Percentiles rank a stretch among this genome's conserved stretches.
These are phyloP conservation scores for Pedicia rivosa DNA, from an alignment of 2,888 invertebrate genomes.

Conservation along the genomic window DNA sequence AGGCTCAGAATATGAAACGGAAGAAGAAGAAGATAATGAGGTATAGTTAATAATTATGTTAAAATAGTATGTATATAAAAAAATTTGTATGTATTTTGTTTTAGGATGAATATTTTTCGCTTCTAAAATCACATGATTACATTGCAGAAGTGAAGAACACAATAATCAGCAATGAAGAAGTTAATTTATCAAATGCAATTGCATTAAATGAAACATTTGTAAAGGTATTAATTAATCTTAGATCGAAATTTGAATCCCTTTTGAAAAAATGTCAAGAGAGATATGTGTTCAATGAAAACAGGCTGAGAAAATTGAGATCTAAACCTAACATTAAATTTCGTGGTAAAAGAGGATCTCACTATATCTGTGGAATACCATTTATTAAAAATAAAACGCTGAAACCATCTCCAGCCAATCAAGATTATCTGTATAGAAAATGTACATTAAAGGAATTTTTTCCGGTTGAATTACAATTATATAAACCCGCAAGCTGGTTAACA, in stretches of 20 bases:
- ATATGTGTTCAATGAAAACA: slow-evolving; percentile 17
- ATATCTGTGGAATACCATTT: slow-evolving; percentile 41
- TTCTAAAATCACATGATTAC: background rate
- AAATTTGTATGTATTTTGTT: too few species aligned
- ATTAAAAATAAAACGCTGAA: slow-evolving; percentile 45
- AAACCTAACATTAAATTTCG: background rate
- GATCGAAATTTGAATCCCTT: slow-evolving; percentile 14
- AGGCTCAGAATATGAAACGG: too few species aligned
- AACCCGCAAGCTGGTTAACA: slow-evolving; percentile 37
- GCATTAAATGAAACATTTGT: slow-evolving; percentile 20
- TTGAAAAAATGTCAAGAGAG: slow-evolving; percentile 15
- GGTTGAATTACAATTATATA: slow-evolving; percentile 27
- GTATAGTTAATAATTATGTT: too few species aligned
- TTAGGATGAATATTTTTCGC: too few species aligned
- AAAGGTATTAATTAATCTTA: slow-evolving; percentile 16
- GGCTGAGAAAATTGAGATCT: slow-evolving; percentile 12
- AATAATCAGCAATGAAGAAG: slow-evolving; percentile 11
- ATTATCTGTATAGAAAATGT: slow-evolving; percentile 34
- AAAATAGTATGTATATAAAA: too few species aligned
- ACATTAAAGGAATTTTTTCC: slow-evolving; percentile 27
- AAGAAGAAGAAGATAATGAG: too few species aligned
- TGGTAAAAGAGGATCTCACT: slow-evolving; percentile 18
- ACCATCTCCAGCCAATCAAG: slow-evolving; percentile 40
- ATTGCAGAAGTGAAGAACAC: background rate
- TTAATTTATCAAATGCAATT: slow-evolving; percentile 15